Percentiles rank a stretch among this genome's conserved stretches.
Evolutionary conservation across 2,113 vertebrate genomes (phyloP).

Genomic region (Himantopus leucocephalus): DNA sequence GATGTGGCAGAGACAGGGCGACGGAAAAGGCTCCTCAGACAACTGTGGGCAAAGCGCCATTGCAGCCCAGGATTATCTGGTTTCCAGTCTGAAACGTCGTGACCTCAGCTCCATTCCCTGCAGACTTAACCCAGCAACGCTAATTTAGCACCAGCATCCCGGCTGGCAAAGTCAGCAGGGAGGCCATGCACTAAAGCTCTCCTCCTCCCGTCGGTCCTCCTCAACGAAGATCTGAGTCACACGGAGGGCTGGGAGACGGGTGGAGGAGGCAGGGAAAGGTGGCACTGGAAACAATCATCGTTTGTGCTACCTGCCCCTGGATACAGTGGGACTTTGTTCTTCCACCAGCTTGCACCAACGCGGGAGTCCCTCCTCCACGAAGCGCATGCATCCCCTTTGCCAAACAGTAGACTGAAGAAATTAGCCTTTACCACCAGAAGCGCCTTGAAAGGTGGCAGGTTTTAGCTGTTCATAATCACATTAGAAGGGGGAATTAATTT

Average conservation of each 20-base stretch:
- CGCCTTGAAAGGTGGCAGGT: neutral
- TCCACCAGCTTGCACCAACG: neutral
- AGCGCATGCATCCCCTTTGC: neutral
- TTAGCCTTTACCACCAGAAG: neutral
- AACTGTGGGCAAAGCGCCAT: neutral
- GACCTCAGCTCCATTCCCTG: neutral
- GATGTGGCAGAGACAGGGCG: neutral
- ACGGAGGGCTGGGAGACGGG: neutral
- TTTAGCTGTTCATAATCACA: neutral
- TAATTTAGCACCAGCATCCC: neutral
- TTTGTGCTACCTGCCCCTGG: neutral
- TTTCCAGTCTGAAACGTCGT: neutral
- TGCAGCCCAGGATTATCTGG: neutral
- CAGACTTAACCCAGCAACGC: neutral
- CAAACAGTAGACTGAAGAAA: conserved; percentile 18
- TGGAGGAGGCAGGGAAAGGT: conserved; percentile 13
- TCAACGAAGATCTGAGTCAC: neutral
- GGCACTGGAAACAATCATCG: neutral
- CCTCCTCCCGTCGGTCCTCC: neutral
- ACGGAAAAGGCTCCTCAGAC: neutral
- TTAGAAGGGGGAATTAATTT: neutral
- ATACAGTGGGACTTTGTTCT: neutral
- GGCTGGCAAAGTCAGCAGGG: neutral
- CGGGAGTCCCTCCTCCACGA: neutral
- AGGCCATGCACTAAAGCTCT: neutral